Conservation (phyloP, 2,797 vertebrate species). For the Orientallactaga sibirica region DNA sequence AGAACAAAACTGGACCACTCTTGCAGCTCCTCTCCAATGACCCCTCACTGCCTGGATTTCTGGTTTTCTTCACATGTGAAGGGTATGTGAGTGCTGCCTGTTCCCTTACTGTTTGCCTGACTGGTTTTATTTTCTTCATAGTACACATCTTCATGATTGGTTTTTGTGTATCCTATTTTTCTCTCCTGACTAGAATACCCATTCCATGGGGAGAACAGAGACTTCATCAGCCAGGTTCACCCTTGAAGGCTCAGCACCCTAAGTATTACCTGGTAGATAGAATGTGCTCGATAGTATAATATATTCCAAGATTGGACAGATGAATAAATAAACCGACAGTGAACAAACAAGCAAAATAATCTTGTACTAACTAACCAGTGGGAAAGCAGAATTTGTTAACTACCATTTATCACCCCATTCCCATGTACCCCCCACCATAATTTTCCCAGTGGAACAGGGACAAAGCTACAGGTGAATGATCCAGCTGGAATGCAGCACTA, state of each 20-base stretch:
- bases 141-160: not conserved
- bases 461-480: not conserved
- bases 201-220: not conserved
- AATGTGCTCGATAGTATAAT: not conserved
- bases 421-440: not conserved
- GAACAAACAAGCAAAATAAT: slow-evolving; percentile 26
- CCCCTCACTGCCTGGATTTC: not conserved
- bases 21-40: not conserved
- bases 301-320: not conserved
- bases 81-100: not conserved
- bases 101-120: not conserved
- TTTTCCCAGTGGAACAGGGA: not conserved
- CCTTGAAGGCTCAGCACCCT: not conserved
- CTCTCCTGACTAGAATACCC: not conserved
- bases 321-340: not conserved
- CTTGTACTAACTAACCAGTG: not conserved
- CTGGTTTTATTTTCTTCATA: slow-evolving; percentile 45
- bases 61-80: not conserved
- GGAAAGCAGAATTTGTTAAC: not conserved
- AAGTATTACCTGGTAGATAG: not conserved
- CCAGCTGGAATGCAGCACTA: not conserved
- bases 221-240: not conserved
- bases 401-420: not conserved
- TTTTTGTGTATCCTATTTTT: not conserved
- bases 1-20: not conserved